Conservation (phyloP, 2,888 invertebrate genomes). For the Aethes cnicana region DNA sequence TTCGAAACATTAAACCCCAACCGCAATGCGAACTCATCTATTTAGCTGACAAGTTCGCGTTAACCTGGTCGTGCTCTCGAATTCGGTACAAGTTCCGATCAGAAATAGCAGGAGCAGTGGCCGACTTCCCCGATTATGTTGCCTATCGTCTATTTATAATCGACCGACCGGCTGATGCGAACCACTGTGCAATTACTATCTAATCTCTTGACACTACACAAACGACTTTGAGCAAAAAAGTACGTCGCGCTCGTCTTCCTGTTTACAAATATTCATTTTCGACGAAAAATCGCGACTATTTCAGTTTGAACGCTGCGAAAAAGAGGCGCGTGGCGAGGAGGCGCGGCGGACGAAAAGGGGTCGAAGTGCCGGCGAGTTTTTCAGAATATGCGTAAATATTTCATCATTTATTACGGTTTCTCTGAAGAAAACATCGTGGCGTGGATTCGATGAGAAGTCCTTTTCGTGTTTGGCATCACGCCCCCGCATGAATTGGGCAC, state of each 20-base stretch:
- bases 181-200: conserved; percentile 56
- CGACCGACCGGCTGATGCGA: conserved; percentile 52
- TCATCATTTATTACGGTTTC: conserved; percentile 17
- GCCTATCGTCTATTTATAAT: conserved; percentile 70
- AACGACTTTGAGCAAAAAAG: conserved; percentile 47
- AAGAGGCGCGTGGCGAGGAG: conserved; percentile 42
- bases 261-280: conserved; percentile 42
- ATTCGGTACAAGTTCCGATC: conserved; percentile 60
- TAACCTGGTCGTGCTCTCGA: conserved; percentile 65
- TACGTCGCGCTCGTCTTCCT: conserved; percentile 43
- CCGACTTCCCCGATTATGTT: conserved; percentile 62
- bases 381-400: conserved; percentile 12
- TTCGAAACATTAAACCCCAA: conserved; percentile 54
- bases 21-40: conserved; percentile 56
- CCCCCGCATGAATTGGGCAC: conserved; percentile 14
- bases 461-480: conserved; percentile 15
- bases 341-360: conserved; percentile 33
- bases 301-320: conserved; percentile 54
- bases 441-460: conserved; percentile 15
- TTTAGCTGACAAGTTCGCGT: conserved; percentile 45
- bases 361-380: conserved; percentile 21
- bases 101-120: conserved; percentile 72
- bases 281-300: conserved; percentile 42
- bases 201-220: conserved; percentile 54
- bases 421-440: conserved; percentile 2